Evolutionary conservation across 2,113 vertebrate species (phyloP), one percentile per base, ranked within the genome.

Genomic region (Puntigrus tetrazona): DNA sequence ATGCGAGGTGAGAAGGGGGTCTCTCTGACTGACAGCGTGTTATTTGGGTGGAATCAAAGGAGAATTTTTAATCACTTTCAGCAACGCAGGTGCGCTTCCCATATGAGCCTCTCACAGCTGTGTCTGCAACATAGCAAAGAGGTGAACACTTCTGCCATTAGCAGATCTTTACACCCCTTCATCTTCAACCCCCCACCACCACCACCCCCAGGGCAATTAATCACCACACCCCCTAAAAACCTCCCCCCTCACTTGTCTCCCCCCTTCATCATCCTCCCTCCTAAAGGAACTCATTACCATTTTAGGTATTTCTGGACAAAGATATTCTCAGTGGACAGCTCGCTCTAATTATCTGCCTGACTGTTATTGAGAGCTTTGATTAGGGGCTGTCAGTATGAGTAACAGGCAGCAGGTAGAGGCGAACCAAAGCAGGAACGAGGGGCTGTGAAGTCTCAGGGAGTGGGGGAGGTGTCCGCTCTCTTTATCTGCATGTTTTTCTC

Each of bases 361-460:
- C 88, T 85, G 86, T 90, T 90, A 90, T 88, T 90, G 90, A 91
- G 86, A 86, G 84, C 88, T 91, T 88, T 90, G 89, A 90, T 91
- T 90, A 90, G 87, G 85, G 78, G 84, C 82, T 87, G 87, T 89
- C 87, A 86, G 78, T 85, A 86, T 90, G 90, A 91, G 81, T 90
- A 88, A 88, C 85, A 88, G 85, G 84, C 88, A 82, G 78, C 87
- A 88, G 88, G 86, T 88, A 87, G 83, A 85, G 61, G 82, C 45
- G 3, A 75, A 38, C 45, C 2, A 36, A 82, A 72, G 76, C 70
- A 29, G 78, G 70, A 55, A 20, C 43, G 34, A 41, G 59, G 55
- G 81, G 50, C 72, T 36, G 11, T 72, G 73, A 81, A 41, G 61
- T 45, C 5, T 5, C 43, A 18, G 22, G 34, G 69, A 47, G 43